A percentile compares a stretch with the other conserved stretches of the same genome.
These are phyloP conservation scores for Alectoris magna DNA, from an alignment of 2,797 vertebrate species.

Conservation along the genomic window DNA sequence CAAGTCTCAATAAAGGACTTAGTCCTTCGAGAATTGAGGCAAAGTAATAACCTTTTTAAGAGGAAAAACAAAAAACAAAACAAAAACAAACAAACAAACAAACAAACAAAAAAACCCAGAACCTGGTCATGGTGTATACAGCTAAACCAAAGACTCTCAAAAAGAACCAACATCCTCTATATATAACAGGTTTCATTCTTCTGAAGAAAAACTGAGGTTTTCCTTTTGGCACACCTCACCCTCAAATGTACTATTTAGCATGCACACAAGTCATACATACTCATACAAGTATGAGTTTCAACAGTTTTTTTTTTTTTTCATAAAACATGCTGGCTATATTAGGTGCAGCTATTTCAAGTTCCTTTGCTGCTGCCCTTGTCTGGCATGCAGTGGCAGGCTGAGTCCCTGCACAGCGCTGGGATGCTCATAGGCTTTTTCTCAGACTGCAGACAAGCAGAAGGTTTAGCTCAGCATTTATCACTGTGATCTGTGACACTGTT, in stretches of 20 bases:
- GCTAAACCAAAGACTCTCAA: neutral
- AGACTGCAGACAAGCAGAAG: constrained; percentile 46
- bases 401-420: neutral
- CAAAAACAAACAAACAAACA: too few species aligned
- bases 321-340: rapidly evolving
- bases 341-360: neutral
- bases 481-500: constrained; percentile 1
- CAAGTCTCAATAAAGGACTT: neutral
- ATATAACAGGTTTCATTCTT: neutral
- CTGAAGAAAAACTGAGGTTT: neutral
- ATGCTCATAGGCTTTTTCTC: neutral
- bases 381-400: neutral
- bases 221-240: neutral
- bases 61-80: neutral
- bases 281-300: neutral
- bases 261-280: neutral
- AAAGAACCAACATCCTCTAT: neutral
- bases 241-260: neutral
- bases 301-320: neutral
- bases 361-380: neutral
- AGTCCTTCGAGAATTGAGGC: neutral
- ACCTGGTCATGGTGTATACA: neutral
- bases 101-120: neutral
- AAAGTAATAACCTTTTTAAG: neutral
- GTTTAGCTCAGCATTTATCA: constrained; percentile 55